Evolutionary conservation across 2,797 vertebrate species (phyloP).

Genomic region (Ficedula albicollis): DNA sequence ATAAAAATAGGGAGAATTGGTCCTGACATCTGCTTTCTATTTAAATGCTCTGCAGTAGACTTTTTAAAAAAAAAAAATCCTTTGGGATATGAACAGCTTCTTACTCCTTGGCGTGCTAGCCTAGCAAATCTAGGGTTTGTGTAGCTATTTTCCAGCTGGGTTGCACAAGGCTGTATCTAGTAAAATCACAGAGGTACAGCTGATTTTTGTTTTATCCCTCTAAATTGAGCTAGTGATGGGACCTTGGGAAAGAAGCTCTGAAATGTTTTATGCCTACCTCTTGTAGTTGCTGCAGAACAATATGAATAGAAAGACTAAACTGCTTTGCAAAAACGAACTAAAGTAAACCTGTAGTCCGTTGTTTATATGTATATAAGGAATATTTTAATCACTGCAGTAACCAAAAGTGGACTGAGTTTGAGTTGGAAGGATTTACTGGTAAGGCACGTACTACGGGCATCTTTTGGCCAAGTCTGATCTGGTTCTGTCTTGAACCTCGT

Average conservation of each 20-base stretch:
- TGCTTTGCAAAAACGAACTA: slow-evolving; percentile 65
- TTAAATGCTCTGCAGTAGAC: slow-evolving; percentile 75
- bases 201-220: neutral
- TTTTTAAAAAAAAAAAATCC: slow-evolving; percentile 13
- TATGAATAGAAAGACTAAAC: slow-evolving; percentile 62
- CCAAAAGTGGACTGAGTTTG: slow-evolving; percentile 77
- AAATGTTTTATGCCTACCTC: slow-evolving; percentile 81
- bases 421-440: slow-evolving; percentile 47
- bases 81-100: slow-evolving; percentile 71
- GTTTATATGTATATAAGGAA: slow-evolving; percentile 69
- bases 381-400: slow-evolving; percentile 72
- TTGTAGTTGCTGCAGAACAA: slow-evolving; percentile 75
- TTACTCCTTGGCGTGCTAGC: slow-evolving; percentile 39
- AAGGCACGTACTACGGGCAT: slow-evolving; percentile 66
- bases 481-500: slow-evolving; percentile 79
- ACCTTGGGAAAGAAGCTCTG: slow-evolving; percentile 71
- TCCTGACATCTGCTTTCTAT: slow-evolving; percentile 62
- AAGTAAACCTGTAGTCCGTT: slow-evolving; percentile 62
- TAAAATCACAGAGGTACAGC: neutral
- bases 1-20: slow-evolving; percentile 65
- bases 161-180: neutral
- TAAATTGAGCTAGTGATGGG: neutral
- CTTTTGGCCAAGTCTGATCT: slow-evolving; percentile 75
- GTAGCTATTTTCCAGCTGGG: neutral
- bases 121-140: neutral